These are phyloP conservation scores for Chiloscyllium punctatum DNA, from an alignment of 2,797 vertebrate genomes.

Conservation along the genomic window DNA sequence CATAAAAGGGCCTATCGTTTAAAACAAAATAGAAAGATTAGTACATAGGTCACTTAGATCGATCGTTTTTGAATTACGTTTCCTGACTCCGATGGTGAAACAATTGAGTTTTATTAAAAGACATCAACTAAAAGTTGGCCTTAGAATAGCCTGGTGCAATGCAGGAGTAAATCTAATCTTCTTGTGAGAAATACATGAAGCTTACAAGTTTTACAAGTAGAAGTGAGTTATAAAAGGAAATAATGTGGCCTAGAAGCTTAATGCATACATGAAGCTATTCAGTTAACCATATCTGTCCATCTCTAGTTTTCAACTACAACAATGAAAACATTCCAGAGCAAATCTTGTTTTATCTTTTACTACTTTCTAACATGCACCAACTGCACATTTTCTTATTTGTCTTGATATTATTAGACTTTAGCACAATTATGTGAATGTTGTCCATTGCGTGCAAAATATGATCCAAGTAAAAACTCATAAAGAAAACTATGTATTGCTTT, in stretches of 20 bases:
- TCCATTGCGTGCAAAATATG: background rate
- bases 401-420: background rate
- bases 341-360: background rate
- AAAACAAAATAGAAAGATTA: slow-evolving; percentile 17
- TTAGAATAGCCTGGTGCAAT: background rate
- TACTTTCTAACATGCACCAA: background rate
- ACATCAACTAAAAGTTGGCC: background rate
- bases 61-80: slow-evolving; percentile 3
- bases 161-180: background rate
- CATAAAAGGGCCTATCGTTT: background rate
- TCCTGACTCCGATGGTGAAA: background rate
- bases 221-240: background rate
- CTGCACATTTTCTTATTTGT: background rate
- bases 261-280: background rate
- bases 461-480: background rate
- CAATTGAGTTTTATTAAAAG: background rate
- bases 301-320: background rate
- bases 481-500: background rate
- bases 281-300: no score
- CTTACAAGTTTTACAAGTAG: background rate
- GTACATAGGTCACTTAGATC: background rate
- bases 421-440: background rate
- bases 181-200: background rate
- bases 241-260: background rate
- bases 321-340: background rate